These are phyloP conservation scores for Cuculus canorus DNA, from an alignment of 2,797 vertebrate genomes.

Conservation along the genomic window DNA sequence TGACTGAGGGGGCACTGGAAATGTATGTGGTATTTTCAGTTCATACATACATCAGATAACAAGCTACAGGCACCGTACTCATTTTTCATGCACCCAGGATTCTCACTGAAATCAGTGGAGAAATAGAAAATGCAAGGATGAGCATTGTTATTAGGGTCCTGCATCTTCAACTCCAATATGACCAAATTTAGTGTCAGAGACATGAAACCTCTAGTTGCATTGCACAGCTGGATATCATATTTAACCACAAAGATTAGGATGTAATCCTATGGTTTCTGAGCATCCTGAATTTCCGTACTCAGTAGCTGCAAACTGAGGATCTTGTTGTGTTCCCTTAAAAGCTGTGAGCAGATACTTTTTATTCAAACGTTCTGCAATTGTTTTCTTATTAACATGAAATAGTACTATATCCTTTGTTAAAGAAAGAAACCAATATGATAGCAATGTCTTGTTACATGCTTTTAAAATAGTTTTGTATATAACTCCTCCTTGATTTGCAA, in stretches of 20 bases:
- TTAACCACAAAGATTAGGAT: conserved; percentile 33
- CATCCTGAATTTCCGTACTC: conserved; percentile 35
- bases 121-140: neutral
- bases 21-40: neutral
- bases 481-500: neutral
- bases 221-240: conserved; percentile 38
- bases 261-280: conserved; percentile 39
- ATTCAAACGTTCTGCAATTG: neutral
- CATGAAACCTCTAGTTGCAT: conserved; percentile 10
- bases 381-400: neutral
- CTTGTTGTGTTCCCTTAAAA: conserved; percentile 12
- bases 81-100: neutral
- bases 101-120: neutral
- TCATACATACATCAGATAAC: neutral
- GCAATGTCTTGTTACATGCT: neutral
- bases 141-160: neutral
- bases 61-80: neutral
- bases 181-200: conserved; percentile 24
- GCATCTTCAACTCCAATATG: neutral
- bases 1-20: neutral
- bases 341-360: neutral
- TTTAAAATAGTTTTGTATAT: neutral
- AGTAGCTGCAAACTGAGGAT: neutral
- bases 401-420: neutral
- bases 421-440: neutral